Base-by-base conservation (phyloP, 2,888 invertebrate genomes). In the Agonopterix heracliana region DNA sequence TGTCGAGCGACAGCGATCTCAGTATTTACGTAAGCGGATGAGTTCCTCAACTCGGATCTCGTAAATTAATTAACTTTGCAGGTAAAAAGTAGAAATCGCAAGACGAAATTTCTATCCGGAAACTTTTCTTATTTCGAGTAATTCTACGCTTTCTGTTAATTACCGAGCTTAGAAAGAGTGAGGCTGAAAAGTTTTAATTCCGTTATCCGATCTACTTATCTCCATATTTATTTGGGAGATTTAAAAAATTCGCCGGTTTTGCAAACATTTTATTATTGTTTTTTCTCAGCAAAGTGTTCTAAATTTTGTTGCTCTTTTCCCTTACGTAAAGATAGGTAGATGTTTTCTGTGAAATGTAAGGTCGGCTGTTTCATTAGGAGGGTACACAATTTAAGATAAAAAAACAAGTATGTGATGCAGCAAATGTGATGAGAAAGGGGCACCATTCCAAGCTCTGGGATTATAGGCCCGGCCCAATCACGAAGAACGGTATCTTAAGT, bases 21-120 rank as follows among this genome's bases (percentile, higher is more conserved):
- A 60, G 54, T 65, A 78, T 83, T 83, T 82, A 71, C 78, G 78
- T 81, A 82, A 81, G 73, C 68, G 75, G 72, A 75, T 70, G 75
- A 81, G 67, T 77, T 79, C 65, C 59, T 61, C 55, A 65, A 74
- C 69, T 77, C 59, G 60, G 71, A 72, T 69, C 66, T 61, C 71
- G 72, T 76, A 78, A 83, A 83, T 81, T 78, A 83, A 82, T 81
- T 79, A 75, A 79, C 77, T 81, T 78, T 63, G 58, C 68, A 77
- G 77, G 76, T 75, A 78, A 80, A 82, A 81, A 74, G 59, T 60
- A 63, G 50, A 62, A 72, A 78, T 75, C 64, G 62, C 61, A 65
- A 73, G 68, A 63, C 65, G 60, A 66, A 77, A 75, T 73, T 76
- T 71, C 61, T 61, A 66, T 71, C 67, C 67, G 59, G 58, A 71